phyloP scores from a whole-genome alignment of 2,888 invertebrate genomes.

The Rhodophaea formosa region DNA sequence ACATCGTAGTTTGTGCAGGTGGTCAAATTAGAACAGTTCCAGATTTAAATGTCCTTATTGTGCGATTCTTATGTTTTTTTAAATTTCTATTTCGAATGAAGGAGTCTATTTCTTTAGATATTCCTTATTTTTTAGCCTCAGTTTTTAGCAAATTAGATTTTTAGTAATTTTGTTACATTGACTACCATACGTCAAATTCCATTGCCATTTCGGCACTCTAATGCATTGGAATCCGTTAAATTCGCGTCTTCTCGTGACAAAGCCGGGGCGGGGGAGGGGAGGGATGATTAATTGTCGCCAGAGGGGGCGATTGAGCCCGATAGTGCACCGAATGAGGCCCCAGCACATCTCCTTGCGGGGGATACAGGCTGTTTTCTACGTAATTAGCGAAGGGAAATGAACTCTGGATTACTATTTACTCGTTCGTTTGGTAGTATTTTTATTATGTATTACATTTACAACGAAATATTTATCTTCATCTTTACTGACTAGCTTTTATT shows the following conservation, averaged over 20 bases:
- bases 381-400: conserved; percentile 13
- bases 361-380: conserved; percentile 17
- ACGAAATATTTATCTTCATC: too few relatives aligned
- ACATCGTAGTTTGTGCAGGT: too few relatives aligned
- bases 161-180: too few relatives aligned
- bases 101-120: too few relatives aligned
- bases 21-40: too few relatives aligned
- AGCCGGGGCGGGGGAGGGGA: conserved; percentile 30
- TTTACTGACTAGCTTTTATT: too few relatives aligned
- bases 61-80: too few relatives aligned
- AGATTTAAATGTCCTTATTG: too few relatives aligned
- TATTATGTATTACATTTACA: not conserved
- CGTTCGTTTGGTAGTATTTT: not conserved
- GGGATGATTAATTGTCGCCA: conserved; percentile 43
- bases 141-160: too few relatives aligned
- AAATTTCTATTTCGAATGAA: too few relatives aligned
- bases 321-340: conserved; percentile 27
- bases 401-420: not conserved
- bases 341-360: conserved; percentile 15
- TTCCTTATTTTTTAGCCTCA: too few relatives aligned
- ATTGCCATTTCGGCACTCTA: conserved; percentile 21
- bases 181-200: conserved; percentile 16
- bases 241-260: conserved; percentile 42
- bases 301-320: conserved; percentile 28
- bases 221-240: conserved; percentile 37